Evolutionary conservation across 2,797 vertebrate species (phyloP), one percentile per base, ranked within the genome.

Genomic region (Melanogrammus aeglefinus): DNA sequence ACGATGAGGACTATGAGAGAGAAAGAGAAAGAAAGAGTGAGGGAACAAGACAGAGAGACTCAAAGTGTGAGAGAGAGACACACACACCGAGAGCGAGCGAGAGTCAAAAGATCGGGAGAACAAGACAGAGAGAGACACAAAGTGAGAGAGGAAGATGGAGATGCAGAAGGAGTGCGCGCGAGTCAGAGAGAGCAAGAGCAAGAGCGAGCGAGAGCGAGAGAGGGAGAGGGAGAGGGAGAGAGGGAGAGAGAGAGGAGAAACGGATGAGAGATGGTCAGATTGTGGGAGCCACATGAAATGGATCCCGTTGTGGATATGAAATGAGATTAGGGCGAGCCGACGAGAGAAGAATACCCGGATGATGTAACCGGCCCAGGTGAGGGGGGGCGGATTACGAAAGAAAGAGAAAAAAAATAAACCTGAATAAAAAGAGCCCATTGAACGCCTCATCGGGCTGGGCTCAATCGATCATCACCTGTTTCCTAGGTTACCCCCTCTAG

Each of bases 401-500:
- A 81, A 73, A 81, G 72, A 33, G 75, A 31, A 39, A 70, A 70
- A 83, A 77, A 79, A 86, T 86, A 71, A 85, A 82, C 82, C 70
- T 79, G 75, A 79, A 87, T 83, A 89, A 85, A 87, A 47, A 75
- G 75, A 78, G 51, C 63, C 87, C 77, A 85, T 75, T 88, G 80
- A 88, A 85, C 63, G 75, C 72, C 81, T 79, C 51, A 77, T 72
- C 33, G 24, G 24, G 78, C 80, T 78, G 75, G 73, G 47, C 80
- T 79, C 82, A 77, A 78, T 73, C 79, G 79, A 78, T 80, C 81
- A 51, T 84, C 74, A 76, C 70, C 75, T 76, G 91, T 93, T 91
- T 80, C 91, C 90, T 83, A 77, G 90, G 90, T 90, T 87, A 93
- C 91, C 51, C 47, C 82, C 79, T 85, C 78, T 80, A 77, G 79